Evolutionary conservation across 2,113 vertebrate species (phyloP).

Genomic region (Myxocyprinus asiaticus): DNA sequence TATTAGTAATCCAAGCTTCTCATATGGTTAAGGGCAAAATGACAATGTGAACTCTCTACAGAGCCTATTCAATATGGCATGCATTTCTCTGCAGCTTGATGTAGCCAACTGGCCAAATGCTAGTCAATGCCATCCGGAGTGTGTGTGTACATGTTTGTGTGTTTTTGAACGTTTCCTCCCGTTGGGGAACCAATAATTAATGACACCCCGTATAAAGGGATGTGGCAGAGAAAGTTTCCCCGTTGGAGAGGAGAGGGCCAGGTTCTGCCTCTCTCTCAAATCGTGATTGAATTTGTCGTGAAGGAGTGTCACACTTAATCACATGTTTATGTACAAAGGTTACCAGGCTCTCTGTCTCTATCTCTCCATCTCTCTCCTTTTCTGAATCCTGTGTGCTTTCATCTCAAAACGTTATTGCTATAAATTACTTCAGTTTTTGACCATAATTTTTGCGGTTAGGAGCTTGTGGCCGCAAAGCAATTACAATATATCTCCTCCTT

Average conservation of each 20-base stretch:
- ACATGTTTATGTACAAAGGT: conserved; percentile 82
- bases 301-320: conserved; percentile 88
- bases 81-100: conserved; percentile 28
- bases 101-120: conserved; percentile 21
- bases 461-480: conserved; percentile 22
- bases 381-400: conserved; percentile 4
- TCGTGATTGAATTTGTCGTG: conserved; percentile 87
- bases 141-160: conserved; percentile 46
- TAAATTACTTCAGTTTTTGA: conserved; percentile 33
- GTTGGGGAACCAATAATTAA: conserved; percentile 49
- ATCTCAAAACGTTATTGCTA: conserved; percentile 27
- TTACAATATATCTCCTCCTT: conserved; percentile 12
- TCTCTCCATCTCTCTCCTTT: conserved; percentile 3
- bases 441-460: conserved; percentile 26
- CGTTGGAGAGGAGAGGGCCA: conserved; percentile 65
- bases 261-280: conserved; percentile 85
- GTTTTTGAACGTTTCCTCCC: conserved; percentile 46
- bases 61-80: conserved; percentile 13
- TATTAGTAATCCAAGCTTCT: not conserved
- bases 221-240: conserved; percentile 56
- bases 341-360: conserved; percentile 72
- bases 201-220: conserved; percentile 55
- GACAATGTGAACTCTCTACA: conserved; percentile 10
- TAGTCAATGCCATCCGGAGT: conserved; percentile 31
- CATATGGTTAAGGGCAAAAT: conserved; percentile 60